Percentiles rank a stretch among this genome's conserved stretches.
phyloP scores from a whole-genome alignment of 2,888 invertebrate genomes.

The Epicampocera succincta region DNA sequence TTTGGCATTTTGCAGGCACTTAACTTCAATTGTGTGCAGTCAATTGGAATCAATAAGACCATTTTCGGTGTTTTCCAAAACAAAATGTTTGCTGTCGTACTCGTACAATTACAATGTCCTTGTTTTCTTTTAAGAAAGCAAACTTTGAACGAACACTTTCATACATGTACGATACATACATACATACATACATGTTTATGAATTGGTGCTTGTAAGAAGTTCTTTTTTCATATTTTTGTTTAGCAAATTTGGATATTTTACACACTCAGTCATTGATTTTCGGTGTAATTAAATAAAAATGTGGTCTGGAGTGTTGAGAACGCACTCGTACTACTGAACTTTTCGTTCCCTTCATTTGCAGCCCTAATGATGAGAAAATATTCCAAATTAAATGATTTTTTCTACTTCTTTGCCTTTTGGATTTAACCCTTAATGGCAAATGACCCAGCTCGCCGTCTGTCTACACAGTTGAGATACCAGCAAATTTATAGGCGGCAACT shows the following conservation, averaged over 20 bases:
- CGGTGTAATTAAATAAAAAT: constrained; percentile 43
- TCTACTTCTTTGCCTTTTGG: constrained; percentile 14
- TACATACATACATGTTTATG: background rate
- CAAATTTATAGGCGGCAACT: constrained; percentile 55
- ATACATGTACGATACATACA: background rate
- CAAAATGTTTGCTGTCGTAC: constrained; percentile 36
- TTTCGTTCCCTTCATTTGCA: constrained; percentile 24
- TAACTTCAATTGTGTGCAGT: constrained; percentile 81
- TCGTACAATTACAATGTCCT: constrained; percentile 21
- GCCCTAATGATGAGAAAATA: constrained; percentile 60
- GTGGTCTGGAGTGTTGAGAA: constrained; percentile 63
- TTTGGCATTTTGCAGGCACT: constrained; percentile 78
- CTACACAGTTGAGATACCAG: background rate
- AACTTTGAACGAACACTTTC: background rate
- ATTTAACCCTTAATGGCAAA: constrained; percentile 64
- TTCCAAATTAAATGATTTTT: constrained; percentile 34
- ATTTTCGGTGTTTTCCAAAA: constrained; percentile 78
- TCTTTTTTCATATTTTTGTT: constrained; percentile 5
- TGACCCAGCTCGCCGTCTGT: constrained; percentile 3
- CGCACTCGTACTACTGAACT: background rate
- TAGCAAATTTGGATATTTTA: constrained; percentile 17
- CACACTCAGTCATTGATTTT: constrained; percentile 27
- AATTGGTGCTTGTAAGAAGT: constrained; percentile 12
- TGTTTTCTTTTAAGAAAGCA: constrained; percentile 33
- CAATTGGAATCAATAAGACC: constrained; percentile 81